These are phyloP conservation scores for Lepisosteus osseus DNA, from an alignment of 2,113 vertebrate genomes.

Conservation along the genomic window DNA sequence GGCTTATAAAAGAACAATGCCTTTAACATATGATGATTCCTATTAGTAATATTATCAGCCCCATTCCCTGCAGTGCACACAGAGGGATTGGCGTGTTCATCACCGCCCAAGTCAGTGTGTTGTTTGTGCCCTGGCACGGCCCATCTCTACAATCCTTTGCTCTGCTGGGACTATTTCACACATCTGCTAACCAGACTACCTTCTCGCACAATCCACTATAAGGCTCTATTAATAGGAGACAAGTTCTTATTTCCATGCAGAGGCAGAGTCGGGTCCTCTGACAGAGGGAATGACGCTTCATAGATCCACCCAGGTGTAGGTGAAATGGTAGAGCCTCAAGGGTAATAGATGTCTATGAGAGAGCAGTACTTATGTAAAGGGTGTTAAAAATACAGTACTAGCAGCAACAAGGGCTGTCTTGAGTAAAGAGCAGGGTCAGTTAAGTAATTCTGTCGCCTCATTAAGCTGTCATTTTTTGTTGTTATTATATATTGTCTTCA, in stretches of 20 bases:
- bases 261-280: conserved; percentile 56
- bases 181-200: conserved; percentile 81
- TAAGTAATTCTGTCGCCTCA: conserved; percentile 47
- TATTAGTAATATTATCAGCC: neutral
- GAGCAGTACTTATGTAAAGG: conserved; percentile 53
- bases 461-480: conserved; percentile 15
- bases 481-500: conserved; percentile 31
- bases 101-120: conserved; percentile 57
- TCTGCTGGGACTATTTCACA: conserved; percentile 69
- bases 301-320: conserved; percentile 75
- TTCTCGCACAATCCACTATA: conserved; percentile 71
- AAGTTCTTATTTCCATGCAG: conserved; percentile 56
- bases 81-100: conserved; percentile 64
- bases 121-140: conserved; percentile 72
- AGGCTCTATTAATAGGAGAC: conserved; percentile 76
- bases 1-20: too few species aligned
- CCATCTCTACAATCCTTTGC: conserved; percentile 69
- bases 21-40: too few species aligned
- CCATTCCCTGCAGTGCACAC: conserved; percentile 3
- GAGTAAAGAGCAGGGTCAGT: conserved; percentile 24
- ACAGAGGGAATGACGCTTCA: conserved; percentile 65
- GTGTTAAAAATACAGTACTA: conserved; percentile 37
- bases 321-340: conserved; percentile 64
- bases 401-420: conserved; percentile 48
- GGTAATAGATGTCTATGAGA: conserved; percentile 59